Conservation (phyloP, 2,797 vertebrate genomes). For the Corythornis leucogaster region DNA sequence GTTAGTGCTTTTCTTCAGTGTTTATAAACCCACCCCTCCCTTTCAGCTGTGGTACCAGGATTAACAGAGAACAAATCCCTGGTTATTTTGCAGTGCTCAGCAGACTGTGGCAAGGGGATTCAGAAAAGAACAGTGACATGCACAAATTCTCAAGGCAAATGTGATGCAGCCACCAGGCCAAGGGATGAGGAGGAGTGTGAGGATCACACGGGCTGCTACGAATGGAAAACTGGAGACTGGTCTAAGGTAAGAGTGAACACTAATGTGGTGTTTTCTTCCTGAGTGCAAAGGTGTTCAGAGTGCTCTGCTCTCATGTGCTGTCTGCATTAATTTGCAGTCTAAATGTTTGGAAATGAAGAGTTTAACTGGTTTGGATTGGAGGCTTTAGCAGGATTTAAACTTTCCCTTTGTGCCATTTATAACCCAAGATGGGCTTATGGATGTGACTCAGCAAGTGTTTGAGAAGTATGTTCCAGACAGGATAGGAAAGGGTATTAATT, state of each 20-base stretch:
- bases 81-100: constrained; percentile 86
- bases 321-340: not conserved
- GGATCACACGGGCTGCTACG: constrained; percentile 90
- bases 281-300: not conserved
- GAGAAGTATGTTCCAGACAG: not conserved
- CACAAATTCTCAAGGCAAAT: constrained; percentile 89
- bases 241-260: constrained; percentile 84
- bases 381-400: not conserved
- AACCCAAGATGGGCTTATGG: not conserved
- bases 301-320: fast-evolving
- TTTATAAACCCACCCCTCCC: not conserved
- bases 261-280: fast-evolving
- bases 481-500: not conserved
- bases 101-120: constrained; percentile 88
- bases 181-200: constrained; percentile 87
- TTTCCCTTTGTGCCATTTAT: not conserved
- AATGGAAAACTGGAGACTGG: constrained; percentile 98
- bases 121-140: constrained; percentile 88
- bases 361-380: not conserved
- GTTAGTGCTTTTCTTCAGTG: not conserved
- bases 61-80: not conserved
- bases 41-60: not conserved
- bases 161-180: constrained; percentile 86
- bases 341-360: not conserved
- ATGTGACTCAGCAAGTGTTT: not conserved